Evolutionary conservation across 1,140 invertebrate species (phyloP), one percentile per base, ranked within the genome.

Genomic region (Orius insidiosus): DNA sequence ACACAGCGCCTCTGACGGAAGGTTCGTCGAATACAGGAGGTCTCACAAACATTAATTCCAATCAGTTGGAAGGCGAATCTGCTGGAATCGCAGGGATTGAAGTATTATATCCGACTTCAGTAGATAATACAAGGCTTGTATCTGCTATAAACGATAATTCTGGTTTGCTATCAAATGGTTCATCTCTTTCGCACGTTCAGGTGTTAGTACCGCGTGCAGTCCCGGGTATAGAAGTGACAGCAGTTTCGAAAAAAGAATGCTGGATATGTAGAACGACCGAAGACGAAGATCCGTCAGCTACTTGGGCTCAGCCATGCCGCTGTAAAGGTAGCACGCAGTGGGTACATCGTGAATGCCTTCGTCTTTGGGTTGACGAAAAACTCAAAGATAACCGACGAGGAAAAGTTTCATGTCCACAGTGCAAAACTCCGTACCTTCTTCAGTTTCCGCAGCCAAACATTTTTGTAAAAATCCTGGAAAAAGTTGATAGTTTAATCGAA

Each of bases 321-420:
- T 98, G 93, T 64, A 74, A 82, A 56, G 93, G 92, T 32, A 90
- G 90, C n/a, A 87, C 86, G n/a, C 90, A 89, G 70, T 95, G 89
- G 89, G 72, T 52, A 13, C 50, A 52, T 16, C 50, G 96, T 59
- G 75, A 73, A 32, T 98, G 93, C 62, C 75, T 98, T 30, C 90
- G 96, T 59, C 70, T 90, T 58, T 98, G 94, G 94, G 83, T 98
- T n/a, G 93, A 97, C 65, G 92, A 96, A 60, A 97, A 97, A 62
- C 90, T 97, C 57, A 86, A 86, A 61, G 87, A 86, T 37, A 88
- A 90, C 59, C 74, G 79, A 45, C 68, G 77, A 14, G 73, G 79
- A 10, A 80, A 85, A 59, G 92, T 97, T 0, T 69, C 77, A 9
- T 97, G 93, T 66, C 90, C 92, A 5, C 90, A 95, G 64, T 96